Evolutionary conservation across 2,113 vertebrate genomes (phyloP).

Genomic region (Scolopax mira): DNA sequence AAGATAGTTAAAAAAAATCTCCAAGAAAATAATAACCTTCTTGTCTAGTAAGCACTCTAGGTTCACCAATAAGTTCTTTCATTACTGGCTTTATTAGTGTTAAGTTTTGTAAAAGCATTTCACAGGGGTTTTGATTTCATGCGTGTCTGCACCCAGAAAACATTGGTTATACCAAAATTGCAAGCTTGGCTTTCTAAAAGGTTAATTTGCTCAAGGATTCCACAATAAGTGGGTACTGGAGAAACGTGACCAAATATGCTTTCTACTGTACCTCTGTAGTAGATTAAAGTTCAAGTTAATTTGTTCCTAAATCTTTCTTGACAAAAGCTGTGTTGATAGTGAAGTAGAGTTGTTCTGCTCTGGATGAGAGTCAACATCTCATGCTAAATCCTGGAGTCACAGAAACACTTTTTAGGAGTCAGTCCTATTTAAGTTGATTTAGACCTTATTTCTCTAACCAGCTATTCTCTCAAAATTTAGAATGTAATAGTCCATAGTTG

Average conservation of each 20-base stretch:
- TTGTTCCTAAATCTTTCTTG: not conserved
- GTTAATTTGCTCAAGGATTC: not conserved
- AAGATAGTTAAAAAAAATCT: not conserved
- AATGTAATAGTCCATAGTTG: fast-evolving
- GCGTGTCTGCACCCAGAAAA: not conserved
- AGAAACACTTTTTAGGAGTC: not conserved
- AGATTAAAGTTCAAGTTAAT: not conserved
- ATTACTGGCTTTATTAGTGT: not conserved
- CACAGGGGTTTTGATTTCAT: not conserved
- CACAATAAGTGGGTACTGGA: not conserved
- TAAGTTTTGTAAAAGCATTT: not conserved
- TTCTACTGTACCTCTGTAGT: not conserved
- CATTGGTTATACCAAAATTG: not conserved
- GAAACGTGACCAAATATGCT: not conserved
- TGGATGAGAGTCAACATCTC: not conserved
- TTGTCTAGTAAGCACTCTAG: not conserved
- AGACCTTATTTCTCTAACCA: no score
- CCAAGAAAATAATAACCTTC: not conserved
- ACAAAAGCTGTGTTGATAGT: not conserved
- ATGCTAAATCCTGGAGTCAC: not conserved
- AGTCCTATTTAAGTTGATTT: no score
- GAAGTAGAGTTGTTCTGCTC: not conserved
- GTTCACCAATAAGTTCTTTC: not conserved
- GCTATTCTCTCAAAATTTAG: not conserved
- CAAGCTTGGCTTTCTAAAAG: not conserved